Conservation (phyloP, 2,888 invertebrate genomes). For the Calliopum simillimum region DNA sequence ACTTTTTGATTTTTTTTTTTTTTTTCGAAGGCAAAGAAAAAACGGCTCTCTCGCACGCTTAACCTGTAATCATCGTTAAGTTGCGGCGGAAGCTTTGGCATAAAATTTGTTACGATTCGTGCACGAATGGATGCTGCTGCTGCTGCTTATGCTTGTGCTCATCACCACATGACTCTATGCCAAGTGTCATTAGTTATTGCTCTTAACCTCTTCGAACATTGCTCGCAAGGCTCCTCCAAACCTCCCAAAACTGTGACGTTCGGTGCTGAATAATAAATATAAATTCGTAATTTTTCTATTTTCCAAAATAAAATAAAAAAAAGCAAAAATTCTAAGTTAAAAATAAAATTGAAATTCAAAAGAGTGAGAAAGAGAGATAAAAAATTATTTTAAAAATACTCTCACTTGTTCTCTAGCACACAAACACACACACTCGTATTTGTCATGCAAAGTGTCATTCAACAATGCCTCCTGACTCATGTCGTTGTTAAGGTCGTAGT, state of each 20-base stretch:
- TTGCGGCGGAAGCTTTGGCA: neutral
- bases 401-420: neutral
- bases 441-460: too few relatives aligned
- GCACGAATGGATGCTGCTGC: too few relatives aligned
- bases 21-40: neutral
- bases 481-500: too few relatives aligned
- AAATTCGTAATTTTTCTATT: neutral
- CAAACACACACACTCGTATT: too few relatives aligned
- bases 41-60: neutral
- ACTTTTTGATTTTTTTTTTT: neutral
- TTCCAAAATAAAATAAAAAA: too few relatives aligned
- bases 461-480: too few relatives aligned
- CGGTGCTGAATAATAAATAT: neutral
- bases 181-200: neutral
- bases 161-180: neutral
- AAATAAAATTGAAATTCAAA: neutral
- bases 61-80: neutral
- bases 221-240: too few relatives aligned
- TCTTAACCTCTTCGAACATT: neutral
- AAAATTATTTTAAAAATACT: neutral
- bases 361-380: neutral
- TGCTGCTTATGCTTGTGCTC: neutral
- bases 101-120: neutral
- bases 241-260: too few relatives aligned
- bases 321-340: neutral